These are phyloP conservation scores for Tigriopus japonicus DNA, from an alignment of 1,140 invertebrate species.

Conservation along the genomic window DNA sequence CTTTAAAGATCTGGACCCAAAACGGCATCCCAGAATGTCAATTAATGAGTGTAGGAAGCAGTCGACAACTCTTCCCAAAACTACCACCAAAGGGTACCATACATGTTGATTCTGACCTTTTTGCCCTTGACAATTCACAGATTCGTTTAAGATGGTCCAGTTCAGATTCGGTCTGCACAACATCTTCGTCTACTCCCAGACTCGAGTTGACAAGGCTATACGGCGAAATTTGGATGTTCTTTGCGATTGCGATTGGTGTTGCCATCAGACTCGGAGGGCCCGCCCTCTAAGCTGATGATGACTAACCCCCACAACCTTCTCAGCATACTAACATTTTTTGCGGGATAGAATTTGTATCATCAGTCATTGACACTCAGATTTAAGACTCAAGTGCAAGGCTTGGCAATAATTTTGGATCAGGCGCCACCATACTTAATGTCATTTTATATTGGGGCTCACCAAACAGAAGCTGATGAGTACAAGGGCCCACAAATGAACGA, in stretches of 20 bases:
- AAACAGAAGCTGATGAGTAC: too few relatives aligned
- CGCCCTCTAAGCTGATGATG: not conserved
- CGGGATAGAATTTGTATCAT: not conserved
- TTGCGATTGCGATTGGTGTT: not conserved
- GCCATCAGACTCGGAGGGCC: not conserved
- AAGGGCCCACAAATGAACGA: too few relatives aligned
- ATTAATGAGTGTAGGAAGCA: too few relatives aligned
- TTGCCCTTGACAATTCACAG: not conserved
- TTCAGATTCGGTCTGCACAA: not conserved
- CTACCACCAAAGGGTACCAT: conserved; percentile 29
- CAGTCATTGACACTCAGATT: too few relatives aligned
- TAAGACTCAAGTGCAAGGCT: too few relatives aligned
- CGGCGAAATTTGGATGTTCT: not conserved
- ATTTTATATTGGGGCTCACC: too few relatives aligned
- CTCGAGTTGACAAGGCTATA: not conserved
- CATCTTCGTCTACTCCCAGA: not conserved
- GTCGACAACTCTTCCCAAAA: conserved; percentile 17
- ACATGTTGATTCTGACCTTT: conserved; percentile 21
- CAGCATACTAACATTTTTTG: not conserved
- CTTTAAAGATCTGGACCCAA: too few relatives aligned
- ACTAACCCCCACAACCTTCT: not conserved
- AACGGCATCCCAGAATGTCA: too few relatives aligned
- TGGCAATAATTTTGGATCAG: too few relatives aligned
- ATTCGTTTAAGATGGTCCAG: not conserved
- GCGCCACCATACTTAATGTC: too few relatives aligned